Base-by-base conservation (phyloP, 2,797 vertebrate genomes). In the Zalophus californianus region DNA sequence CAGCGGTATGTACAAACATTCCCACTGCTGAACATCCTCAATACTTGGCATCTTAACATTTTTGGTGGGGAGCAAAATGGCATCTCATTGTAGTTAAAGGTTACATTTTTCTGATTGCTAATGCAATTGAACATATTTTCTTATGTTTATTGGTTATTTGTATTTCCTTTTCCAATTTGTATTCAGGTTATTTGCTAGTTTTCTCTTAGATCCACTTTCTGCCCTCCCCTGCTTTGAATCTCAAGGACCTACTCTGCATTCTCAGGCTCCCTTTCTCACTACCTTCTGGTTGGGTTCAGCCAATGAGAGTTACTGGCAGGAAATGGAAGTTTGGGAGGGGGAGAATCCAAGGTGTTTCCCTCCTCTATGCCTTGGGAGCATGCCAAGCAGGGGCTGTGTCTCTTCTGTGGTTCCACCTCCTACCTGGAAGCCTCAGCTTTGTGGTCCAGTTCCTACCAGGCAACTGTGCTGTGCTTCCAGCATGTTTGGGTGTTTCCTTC, bases 81-180 rank as follows among this genome's bases (percentile, higher is more conserved):
- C 78, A 80, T 85, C 48, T 83, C 18, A 44, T 20, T 75, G 23
- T 86, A 70, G 14, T 54, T 96, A 87, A 89, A 77, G 58, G 66
- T 92, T 75, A 13, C 15, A 68, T 32, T 96, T 96, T 56, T 7
- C 52, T 96, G 62, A 86, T 92, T 90, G 64, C 68, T 79, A 88
- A 96, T 79, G 35, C 52, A 27, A 5, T 27, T 80, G 58, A 79
- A 54, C 6, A 27, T 23, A 29, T 52, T 88, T 92, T 91, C 44
- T n/a, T 89, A 18, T 54, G 70, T 88, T 87, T 85, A 78, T 90
- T 92, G 27, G 27, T 80, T 79, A 64, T 73, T 94, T 64, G 35
- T 48, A 48, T 93, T 94, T 84, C 35, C n/a, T 90, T 92, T 94
- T 54, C 52, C 70, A 56, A 23, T 95, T 90, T 21, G 27, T 77